Evolutionary conservation across 1,140 invertebrate genomes (phyloP).

Genomic region (Heliconius hermathena): DNA sequence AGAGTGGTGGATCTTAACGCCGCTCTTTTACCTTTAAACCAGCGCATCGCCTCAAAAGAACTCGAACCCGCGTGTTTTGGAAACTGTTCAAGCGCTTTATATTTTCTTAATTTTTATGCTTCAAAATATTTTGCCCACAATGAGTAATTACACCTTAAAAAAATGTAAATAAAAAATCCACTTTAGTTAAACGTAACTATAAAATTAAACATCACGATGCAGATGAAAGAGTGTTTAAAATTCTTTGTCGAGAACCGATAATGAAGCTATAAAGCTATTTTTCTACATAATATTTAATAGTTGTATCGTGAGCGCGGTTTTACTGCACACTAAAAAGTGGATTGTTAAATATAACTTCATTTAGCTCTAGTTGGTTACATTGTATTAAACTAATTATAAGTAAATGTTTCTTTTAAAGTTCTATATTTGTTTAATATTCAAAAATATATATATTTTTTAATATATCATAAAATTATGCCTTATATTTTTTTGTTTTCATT

Average conservation of each 20-base stretch:
- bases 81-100: too few relatives aligned
- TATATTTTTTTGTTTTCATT: too few relatives aligned
- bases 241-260: conserved; percentile 29
- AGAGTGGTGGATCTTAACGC: too few relatives aligned
- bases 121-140: too few relatives aligned
- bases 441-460: too few relatives aligned
- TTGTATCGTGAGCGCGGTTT: conserved; percentile 42
- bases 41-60: too few relatives aligned
- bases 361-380: conserved; percentile 36
- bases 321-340: conserved; percentile 45
- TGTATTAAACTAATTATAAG: conserved; percentile 19
- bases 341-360: conserved; percentile 46
- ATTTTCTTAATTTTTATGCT: too few relatives aligned
- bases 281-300: conserved; percentile 44
- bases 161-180: too few relatives aligned
- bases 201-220: background rate
- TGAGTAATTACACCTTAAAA: too few relatives aligned
- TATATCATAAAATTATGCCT: too few relatives aligned
- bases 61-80: too few relatives aligned
- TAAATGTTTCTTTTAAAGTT: background rate
- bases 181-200: conserved; percentile 5
- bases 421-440: background rate
- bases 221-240: conserved; percentile 1
- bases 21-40: too few relatives aligned
- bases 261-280: conserved; percentile 52